Evolutionary conservation across 2,888 invertebrate species (phyloP), one percentile per base, ranked within the genome.

Genomic region (Leucophenga maculata): DNA sequence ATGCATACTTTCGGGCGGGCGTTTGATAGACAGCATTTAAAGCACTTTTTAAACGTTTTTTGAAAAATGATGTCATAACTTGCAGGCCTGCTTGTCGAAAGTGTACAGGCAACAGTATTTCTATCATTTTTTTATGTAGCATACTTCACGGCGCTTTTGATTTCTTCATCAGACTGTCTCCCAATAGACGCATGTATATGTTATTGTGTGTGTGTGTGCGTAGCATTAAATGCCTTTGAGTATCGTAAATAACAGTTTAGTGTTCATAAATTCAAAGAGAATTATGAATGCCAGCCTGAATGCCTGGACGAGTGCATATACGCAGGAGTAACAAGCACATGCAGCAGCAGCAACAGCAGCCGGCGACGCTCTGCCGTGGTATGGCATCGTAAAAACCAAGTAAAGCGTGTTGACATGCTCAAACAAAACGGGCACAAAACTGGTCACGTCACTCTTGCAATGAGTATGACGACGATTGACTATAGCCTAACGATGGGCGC

Each of bases 191-290:
- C 77, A 82, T 80, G 77, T 79, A 76, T 76, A 39, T 26, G 26
- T 26, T 2, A 2, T 4, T 26, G 26, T 4, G 3, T 26, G 26
- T 26, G 26, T 26, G 26, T 26, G 26, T 26, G 26, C 4, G 26
- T 18, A 77, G 75, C 79, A 78, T 80, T 78, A 82, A 84, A 85
- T 83, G 84, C 85, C 82, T 78, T 77, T 77, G 82, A 80, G 83
- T 82, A 82, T 84, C 85, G 83, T 85, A 85, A 85, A 85, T 85
- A 84, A 83, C 85, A 80, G 84, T 84, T 83, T 83, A 85, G 85
- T 83, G 84, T 83, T 80, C 83, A 85, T 85, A 85, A 85, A 85
- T 85, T 85, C 83, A 84, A 74, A 78, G 80, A 83, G 85, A 85
- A 83, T 85, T 85, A 85, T 85, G 85, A 85, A 84, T 83, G 85